Conservation (phyloP, 2,888 invertebrate species). For the Cryptus armator region DNA sequence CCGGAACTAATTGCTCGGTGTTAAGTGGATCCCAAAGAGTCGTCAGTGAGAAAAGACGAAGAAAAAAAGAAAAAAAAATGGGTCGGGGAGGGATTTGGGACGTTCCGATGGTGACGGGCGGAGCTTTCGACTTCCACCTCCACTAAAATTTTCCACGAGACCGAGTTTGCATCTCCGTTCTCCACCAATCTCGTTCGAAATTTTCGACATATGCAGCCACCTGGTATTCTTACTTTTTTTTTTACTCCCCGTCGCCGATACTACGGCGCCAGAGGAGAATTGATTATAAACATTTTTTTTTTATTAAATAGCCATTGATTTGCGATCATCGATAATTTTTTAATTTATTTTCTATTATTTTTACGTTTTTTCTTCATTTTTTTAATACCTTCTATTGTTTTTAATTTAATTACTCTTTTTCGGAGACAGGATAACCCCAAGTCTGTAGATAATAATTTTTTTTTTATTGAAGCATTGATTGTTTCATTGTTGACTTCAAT, state of each 20-base stretch:
- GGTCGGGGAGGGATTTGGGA: conserved; percentile 74
- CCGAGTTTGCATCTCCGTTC: conserved; percentile 61
- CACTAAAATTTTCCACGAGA: conserved; percentile 70
- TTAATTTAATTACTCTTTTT: conserved; percentile 23
- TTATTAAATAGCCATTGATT: neutral
- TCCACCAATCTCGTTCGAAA: conserved; percentile 72
- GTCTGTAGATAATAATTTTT: neutral
- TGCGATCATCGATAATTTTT: neutral
- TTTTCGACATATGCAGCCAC: conserved; percentile 77
- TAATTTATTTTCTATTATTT: neutral
- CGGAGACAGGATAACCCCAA: too few relatives aligned
- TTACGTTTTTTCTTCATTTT: conserved; percentile 9
- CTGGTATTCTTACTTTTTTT: conserved; percentile 75
- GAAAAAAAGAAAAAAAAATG: conserved; percentile 69
- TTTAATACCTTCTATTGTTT: conserved; percentile 22
- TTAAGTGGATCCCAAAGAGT: conserved; percentile 74
- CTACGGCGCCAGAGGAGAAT: neutral
- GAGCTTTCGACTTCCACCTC: conserved; percentile 75
- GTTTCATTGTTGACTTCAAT: too few relatives aligned
- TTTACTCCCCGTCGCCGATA: neutral
- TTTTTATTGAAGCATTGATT: neutral
- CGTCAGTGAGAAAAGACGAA: conserved; percentile 62
- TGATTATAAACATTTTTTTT: neutral
- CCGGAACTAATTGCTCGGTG: conserved; percentile 81
- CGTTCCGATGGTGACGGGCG: conserved; percentile 78